These are phyloP conservation scores for Eumacrocentrus americanus DNA, from an alignment of 2,888 invertebrate genomes.

Conservation along the genomic window DNA sequence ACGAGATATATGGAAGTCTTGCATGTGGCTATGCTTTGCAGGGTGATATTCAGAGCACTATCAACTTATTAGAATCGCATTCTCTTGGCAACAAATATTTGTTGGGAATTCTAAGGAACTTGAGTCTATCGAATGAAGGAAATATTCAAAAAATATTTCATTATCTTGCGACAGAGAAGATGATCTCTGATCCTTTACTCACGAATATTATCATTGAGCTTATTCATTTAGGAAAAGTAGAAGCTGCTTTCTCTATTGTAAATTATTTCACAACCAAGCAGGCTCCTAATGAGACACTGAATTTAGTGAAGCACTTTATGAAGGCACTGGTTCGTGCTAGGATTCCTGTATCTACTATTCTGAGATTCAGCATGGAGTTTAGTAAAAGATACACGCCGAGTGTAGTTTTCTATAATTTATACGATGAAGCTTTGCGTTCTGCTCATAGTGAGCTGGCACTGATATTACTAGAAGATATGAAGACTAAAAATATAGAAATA, in stretches of 20 bases:
- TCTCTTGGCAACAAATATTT: constrained; percentile 56
- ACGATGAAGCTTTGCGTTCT: constrained; percentile 65
- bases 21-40: constrained; percentile 65
- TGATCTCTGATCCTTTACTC: constrained; percentile 37
- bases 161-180: constrained; percentile 54
- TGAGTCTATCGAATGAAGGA: constrained; percentile 55
- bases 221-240: constrained; percentile 63
- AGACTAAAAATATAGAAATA: constrained; percentile 59
- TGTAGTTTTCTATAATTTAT: neutral
- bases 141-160: constrained; percentile 59
- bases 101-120: constrained; percentile 63
- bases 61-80: constrained; percentile 54
- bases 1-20: constrained; percentile 64
- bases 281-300: constrained; percentile 44
- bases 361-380: constrained; percentile 51
- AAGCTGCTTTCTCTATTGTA: constrained; percentile 65
- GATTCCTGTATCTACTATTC: constrained; percentile 53
- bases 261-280: constrained; percentile 34
- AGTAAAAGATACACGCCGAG: constrained; percentile 47
- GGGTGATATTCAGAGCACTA: constrained; percentile 55
- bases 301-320: constrained; percentile 55
- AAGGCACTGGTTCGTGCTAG: constrained; percentile 67
- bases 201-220: constrained; percentile 63
- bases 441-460: constrained; percentile 62
- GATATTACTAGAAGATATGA: constrained; percentile 62